Conservation (phyloP, 2,113 vertebrate genomes). For the Corydoras sp. region DNA sequence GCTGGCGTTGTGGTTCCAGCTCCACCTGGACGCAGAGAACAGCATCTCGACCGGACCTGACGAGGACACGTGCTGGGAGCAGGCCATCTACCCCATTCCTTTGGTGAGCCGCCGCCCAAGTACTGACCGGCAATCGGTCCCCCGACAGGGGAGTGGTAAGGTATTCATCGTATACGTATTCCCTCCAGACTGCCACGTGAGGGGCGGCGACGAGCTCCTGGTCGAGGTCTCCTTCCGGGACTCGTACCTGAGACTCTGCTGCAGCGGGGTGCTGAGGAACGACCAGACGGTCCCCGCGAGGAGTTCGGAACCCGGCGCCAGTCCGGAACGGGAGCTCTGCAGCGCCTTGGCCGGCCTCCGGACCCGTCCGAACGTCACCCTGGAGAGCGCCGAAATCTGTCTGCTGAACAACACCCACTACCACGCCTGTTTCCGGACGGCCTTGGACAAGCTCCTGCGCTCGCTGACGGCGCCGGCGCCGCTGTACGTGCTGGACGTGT, state of each 20-base stretch:
- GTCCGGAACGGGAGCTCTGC: conserved; percentile 82
- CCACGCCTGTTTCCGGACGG: conserved; percentile 75
- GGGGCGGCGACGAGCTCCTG: conserved; percentile 68
- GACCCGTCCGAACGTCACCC: conserved; percentile 62
- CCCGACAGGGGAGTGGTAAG: too few species aligned
- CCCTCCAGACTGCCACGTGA: conserved; percentile 73
- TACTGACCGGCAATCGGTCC: too few species aligned
- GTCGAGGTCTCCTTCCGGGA: conserved; percentile 87
- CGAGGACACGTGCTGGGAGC: conserved; percentile 96
- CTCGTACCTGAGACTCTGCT: conserved; percentile 81
- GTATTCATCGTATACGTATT: neutral
- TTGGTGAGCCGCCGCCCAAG: conserved; percentile 57
- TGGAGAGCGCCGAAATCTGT: conserved; percentile 87
- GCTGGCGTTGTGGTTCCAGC: conserved; percentile 89
- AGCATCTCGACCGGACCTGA: conserved; percentile 83
- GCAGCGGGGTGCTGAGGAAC: conserved; percentile 61
- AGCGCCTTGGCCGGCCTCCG: conserved; percentile 84
- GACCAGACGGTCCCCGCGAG: conserved; percentile 50
- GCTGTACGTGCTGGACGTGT: conserved; percentile 86
- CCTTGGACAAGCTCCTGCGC: conserved; percentile 74
- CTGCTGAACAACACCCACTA: conserved; percentile 81
- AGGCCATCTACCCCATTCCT: conserved; percentile 85
- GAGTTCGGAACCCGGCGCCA: conserved; percentile 34
- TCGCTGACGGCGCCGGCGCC: conserved; percentile 62
- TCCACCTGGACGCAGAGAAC: conserved; percentile 86